Conservation (phyloP, 2,113 vertebrate species). For the Osmerus mordax region DNA sequence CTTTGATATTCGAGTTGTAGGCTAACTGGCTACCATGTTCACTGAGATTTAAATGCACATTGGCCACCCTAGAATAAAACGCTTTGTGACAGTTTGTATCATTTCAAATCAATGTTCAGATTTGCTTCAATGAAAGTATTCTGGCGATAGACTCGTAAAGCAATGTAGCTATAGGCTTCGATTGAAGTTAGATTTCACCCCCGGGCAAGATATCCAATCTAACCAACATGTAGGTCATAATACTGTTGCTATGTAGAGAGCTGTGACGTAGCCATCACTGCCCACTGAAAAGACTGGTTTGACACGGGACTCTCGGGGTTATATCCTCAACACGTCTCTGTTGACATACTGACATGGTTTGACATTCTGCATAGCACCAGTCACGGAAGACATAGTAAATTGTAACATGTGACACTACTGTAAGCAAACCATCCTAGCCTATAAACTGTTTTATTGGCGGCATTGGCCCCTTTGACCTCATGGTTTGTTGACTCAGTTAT, state of each 20-base stretch:
- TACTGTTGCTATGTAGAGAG: conserved; percentile 65
- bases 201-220: conserved; percentile 44
- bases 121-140: conserved; percentile 17
- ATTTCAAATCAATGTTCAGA: conserved; percentile 3
- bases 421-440: neutral
- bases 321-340: conserved; percentile 30
- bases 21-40: neutral
- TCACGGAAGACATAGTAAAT: neutral
- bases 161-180: conserved; percentile 38
- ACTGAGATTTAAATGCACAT: too few species aligned
- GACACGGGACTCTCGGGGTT: conserved; percentile 15
- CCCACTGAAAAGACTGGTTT: conserved; percentile 57
- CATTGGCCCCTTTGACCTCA: neutral
- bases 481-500: neutral
- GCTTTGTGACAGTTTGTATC: neutral
- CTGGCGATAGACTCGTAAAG: neutral
- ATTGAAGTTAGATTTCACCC: conserved; percentile 41
- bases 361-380: conserved; percentile 27
- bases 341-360: conserved; percentile 16
- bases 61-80: too few species aligned
- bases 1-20: neutral
- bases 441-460: neutral
- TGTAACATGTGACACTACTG: neutral
- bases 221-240: conserved; percentile 68
- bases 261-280: conserved; percentile 66